Percentiles rank a stretch among this genome's conserved stretches.
Conservation (phyloP, 2,113 vertebrate species). For the Ia io region DNA sequence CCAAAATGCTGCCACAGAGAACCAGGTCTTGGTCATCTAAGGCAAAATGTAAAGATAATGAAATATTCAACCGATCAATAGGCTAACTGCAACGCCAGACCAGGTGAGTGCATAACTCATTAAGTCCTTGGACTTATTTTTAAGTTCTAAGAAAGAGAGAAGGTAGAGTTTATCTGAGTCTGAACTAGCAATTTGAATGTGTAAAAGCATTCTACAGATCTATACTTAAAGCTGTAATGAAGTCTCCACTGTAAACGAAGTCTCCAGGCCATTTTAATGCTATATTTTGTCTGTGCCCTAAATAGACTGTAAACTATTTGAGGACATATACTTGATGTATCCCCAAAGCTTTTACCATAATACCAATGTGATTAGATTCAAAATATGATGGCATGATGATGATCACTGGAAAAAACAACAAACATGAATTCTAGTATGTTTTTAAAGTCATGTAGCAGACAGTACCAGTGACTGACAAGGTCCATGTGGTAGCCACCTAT, state of each 20-base stretch:
- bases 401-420: neutral
- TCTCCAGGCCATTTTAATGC: neutral
- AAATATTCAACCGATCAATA: neutral
- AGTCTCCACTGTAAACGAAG: neutral
- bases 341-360: neutral
- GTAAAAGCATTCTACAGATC: neutral
- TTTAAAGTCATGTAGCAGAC: neutral
- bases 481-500: neutral
- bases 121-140: neutral
- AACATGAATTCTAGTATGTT: neutral
- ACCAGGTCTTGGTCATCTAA: neutral
- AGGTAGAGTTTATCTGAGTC: neutral
- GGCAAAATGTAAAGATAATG: conserved; percentile 16
- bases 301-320: neutral
- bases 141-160: neutral
- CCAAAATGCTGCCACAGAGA: neutral
- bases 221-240: neutral
- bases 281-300: conserved; percentile 7
- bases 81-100: neutral
- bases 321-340: neutral
- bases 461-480: neutral
- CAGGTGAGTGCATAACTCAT: neutral
- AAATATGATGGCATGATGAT: neutral
- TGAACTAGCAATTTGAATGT: neutral
- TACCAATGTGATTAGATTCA: neutral